A percentile compares a stretch with the other conserved stretches of the same genome.
These are phyloP conservation scores for Falcunculus frontatus DNA, from an alignment of 2,113 vertebrate genomes.

Conservation along the genomic window DNA sequence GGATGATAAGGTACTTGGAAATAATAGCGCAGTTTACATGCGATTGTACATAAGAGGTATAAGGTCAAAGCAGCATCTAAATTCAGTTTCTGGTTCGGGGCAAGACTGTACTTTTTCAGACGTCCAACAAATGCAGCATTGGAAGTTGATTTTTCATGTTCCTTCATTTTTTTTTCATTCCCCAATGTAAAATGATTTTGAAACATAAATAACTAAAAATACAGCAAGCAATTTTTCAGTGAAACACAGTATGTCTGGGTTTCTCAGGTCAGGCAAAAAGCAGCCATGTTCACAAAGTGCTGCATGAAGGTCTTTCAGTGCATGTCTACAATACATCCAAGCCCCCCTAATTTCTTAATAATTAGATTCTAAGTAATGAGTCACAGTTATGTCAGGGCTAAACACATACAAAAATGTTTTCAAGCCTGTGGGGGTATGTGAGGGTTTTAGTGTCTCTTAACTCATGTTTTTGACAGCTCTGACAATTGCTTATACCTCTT, in stretches of 20 bases:
- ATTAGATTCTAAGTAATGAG: background rate
- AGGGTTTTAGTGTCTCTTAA: background rate
- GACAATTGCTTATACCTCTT: background rate
- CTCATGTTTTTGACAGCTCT: background rate
- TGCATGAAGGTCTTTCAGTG: background rate
- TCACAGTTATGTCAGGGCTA: background rate
- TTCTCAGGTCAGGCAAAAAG: background rate
- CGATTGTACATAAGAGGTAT: background rate
- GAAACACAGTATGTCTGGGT: background rate
- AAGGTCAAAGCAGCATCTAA: conserved; percentile 30
- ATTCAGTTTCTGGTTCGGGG: background rate
- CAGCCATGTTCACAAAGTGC: background rate
- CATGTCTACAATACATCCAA: background rate
- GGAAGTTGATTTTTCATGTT: background rate
- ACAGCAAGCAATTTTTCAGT: background rate
- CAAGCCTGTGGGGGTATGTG: background rate
- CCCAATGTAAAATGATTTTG: background rate
- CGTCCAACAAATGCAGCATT: background rate
- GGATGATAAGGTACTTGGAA: conserved; percentile 5
- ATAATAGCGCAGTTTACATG: conserved; percentile 4
- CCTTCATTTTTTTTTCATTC: background rate
- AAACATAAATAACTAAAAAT: background rate
- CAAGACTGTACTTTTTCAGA: background rate
- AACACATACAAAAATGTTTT: background rate
- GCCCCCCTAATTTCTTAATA: background rate